These are phyloP conservation scores for Strigops habroptila DNA, from an alignment of 2,113 vertebrate species.

Conservation along the genomic window DNA sequence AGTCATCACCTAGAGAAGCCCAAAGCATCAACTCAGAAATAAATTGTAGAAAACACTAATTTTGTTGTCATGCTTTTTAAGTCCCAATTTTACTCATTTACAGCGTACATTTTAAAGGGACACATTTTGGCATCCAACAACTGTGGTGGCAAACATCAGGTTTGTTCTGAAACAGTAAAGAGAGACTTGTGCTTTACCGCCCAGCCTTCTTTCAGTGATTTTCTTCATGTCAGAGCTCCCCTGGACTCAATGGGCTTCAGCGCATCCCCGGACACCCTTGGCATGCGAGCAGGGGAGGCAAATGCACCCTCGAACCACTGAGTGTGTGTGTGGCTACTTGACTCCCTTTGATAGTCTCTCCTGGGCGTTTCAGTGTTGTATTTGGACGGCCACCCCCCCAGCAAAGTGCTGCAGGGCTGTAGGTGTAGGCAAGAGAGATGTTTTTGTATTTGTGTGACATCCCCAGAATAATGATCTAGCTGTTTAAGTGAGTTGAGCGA, in stretches of 20 bases:
- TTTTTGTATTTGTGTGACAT: constrained; percentile 50
- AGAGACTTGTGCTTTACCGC: not conserved
- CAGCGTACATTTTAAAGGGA: not conserved
- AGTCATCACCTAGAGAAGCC: not conserved
- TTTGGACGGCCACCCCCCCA: not conserved
- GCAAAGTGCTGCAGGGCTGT: not conserved
- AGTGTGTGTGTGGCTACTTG: constrained; percentile 38
- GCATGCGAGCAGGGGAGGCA: rapidly evolving
- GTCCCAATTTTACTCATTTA: not conserved
- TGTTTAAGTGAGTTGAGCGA: constrained; percentile 54
- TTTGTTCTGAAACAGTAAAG: not conserved
- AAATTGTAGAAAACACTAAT: rapidly evolving
- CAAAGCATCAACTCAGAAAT: not conserved
- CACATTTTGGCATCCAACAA: not conserved
- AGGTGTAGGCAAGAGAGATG: constrained; percentile 34
- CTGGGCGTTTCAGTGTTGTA: not conserved
- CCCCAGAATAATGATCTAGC: constrained; percentile 54
- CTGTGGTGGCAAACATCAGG: not conserved
- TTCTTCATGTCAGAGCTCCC: not conserved
- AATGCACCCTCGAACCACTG: rapidly evolving
- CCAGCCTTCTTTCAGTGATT: not conserved
- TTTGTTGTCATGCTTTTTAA: not conserved
- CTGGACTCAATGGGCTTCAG: not conserved
- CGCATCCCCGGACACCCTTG: not conserved
- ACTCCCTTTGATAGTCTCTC: not conserved